phyloP scores from a whole-genome alignment of 2,888 invertebrate species.

The Acronicta alni region DNA sequence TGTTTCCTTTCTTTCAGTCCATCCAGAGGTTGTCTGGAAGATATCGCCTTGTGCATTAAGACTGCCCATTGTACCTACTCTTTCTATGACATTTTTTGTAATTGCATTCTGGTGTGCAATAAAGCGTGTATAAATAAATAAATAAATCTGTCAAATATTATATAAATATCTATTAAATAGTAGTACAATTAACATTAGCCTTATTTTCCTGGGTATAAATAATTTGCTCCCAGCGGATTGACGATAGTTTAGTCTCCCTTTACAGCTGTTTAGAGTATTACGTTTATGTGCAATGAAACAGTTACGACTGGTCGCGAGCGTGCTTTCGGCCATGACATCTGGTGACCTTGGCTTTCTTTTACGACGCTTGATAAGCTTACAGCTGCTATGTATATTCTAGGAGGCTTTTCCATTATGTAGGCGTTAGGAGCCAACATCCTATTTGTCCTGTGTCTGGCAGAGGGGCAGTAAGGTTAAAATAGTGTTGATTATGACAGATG shows the following conservation, averaged over 20 bases:
- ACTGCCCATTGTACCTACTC: no score
- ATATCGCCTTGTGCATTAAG: no score
- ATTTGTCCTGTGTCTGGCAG: background rate
- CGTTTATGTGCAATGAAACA: slow-evolving; percentile 51
- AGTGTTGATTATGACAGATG: no score
- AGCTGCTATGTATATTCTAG: slow-evolving; percentile 14
- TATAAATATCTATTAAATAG: no score
- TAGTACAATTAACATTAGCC: slow-evolving; percentile 16
- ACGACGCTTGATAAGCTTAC: slow-evolving; percentile 25
- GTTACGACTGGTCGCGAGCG: slow-evolving; percentile 34
- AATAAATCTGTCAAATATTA: no score
- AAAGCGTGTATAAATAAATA: no score
- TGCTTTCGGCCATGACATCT: slow-evolving; percentile 32
- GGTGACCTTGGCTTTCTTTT: slow-evolving; percentile 40
- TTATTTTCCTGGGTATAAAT: slow-evolving; percentile 26
- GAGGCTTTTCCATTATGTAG: slow-evolving; percentile 1
- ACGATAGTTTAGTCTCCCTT: slow-evolving; percentile 33
- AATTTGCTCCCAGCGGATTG: slow-evolving; percentile 35
- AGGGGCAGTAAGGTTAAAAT: no score
- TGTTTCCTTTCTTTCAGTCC: no score
- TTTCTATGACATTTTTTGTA: no score
- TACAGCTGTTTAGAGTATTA: slow-evolving; percentile 48
- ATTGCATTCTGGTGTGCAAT: no score
- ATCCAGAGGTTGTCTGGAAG: no score
- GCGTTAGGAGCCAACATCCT: slow-evolving; percentile 19